phyloP scores from a whole-genome alignment of 2,797 vertebrate species.

The Brachymystax lenok region DNA sequence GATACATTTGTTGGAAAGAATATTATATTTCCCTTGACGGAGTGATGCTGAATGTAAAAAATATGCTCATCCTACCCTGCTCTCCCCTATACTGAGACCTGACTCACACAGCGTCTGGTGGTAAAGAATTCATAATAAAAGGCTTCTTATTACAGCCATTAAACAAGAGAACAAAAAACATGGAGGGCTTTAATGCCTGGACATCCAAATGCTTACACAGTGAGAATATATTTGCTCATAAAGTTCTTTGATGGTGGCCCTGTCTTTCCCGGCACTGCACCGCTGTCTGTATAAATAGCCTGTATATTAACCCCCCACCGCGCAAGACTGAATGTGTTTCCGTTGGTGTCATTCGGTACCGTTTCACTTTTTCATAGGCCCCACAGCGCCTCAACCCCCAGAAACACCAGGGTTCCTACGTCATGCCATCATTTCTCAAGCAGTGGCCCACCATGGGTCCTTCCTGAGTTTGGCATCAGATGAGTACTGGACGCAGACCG shows the following conservation, averaged over 20 bases:
- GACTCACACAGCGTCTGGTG: conserved; percentile 27
- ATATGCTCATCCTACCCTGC: too few relatives aligned
- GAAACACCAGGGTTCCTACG: conserved; percentile 50
- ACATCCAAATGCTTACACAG: conserved; percentile 67
- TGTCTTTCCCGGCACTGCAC: conserved; percentile 57
- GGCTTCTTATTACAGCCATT: conserved; percentile 73
- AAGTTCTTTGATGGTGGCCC: conserved; percentile 77
- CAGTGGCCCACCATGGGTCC: conserved; percentile 42
- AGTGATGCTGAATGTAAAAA: too few relatives aligned
- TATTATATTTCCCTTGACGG: too few relatives aligned
- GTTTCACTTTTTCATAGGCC: conserved; percentile 57
- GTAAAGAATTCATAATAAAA: conserved; percentile 68
- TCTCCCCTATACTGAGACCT: background rate
- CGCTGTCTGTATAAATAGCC: conserved; percentile 71
- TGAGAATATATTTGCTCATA: conserved; percentile 74
- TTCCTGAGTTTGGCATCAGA: conserved; percentile 49
- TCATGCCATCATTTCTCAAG: conserved; percentile 54
- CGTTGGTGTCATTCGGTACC: conserved; percentile 67
- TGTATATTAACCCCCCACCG: conserved; percentile 63
- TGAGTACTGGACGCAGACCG: conserved; percentile 20
- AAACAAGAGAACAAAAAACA: conserved; percentile 68
- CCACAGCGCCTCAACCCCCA: conserved; percentile 46
- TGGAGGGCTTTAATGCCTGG: conserved; percentile 52
- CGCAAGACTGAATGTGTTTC: conserved; percentile 73
- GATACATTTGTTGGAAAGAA: too few relatives aligned